A percentile compares a stretch with the other conserved stretches of the same genome.
phyloP scores from a whole-genome alignment of 2,113 vertebrate genomes.

The Oreochromis aureus region DNA sequence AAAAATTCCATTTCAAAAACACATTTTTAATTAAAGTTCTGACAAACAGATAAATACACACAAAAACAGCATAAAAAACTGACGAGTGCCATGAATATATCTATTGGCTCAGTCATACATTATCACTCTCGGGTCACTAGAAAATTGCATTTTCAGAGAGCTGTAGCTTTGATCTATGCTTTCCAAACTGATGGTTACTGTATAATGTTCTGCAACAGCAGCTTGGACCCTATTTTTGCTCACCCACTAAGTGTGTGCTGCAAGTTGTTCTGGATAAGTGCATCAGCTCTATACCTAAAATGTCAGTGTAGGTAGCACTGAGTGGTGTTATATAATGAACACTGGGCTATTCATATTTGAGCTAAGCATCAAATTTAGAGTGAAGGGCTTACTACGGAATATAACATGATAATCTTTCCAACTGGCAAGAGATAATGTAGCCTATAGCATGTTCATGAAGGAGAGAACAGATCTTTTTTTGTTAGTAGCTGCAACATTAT shows the following conservation, averaged over 20 bases:
- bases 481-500: neutral
- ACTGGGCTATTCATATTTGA: neutral
- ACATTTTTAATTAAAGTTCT: neutral
- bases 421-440: neutral
- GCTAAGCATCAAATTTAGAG: neutral
- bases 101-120: neutral
- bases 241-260: neutral
- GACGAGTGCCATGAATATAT: neutral
- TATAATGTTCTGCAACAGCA: neutral
- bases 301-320: constrained; percentile 18
- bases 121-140: neutral
- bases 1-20: neutral
- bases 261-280: neutral
- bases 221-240: neutral
- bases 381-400: neutral
- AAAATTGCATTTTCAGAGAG: neutral
- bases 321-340: constrained; percentile 23
- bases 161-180: neutral
- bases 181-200: neutral
- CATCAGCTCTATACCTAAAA: neutral
- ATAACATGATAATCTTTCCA: neutral
- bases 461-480: neutral
- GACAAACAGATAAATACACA: neutral
- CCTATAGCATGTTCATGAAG: neutral
- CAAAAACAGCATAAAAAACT: neutral